Conservation (phyloP, 2,888 invertebrate species). For the Onchidella celtica region DNA sequence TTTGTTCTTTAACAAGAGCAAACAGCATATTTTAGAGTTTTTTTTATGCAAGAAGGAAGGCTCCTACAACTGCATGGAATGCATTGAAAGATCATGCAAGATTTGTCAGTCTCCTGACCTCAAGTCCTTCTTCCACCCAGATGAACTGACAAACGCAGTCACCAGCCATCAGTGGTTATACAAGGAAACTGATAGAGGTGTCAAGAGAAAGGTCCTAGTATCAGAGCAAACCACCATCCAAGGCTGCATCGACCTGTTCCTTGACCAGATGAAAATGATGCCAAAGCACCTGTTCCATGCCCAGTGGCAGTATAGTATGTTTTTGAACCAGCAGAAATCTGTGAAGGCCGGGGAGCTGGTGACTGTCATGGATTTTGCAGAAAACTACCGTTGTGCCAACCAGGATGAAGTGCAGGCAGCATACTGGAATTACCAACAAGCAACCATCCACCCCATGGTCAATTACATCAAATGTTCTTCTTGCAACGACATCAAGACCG, state of each 20-base stretch:
- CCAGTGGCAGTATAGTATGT: not conserved
- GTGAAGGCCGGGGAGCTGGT: not conserved
- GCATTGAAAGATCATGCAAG: not conserved
- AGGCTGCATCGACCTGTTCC: not conserved
- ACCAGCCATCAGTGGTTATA: not conserved
- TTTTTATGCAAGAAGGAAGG: conserved; percentile 4
- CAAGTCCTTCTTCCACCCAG: not conserved
- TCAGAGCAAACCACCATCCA: not conserved
- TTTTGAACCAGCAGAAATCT: not conserved
- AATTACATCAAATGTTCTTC: not conserved
- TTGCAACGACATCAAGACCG: not conserved
- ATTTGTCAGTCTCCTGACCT: not conserved
- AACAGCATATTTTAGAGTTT: not conserved
- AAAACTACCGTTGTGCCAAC: not conserved
- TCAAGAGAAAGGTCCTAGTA: not conserved
- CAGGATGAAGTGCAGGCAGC: not conserved
- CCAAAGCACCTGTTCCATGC: conserved; percentile 4
- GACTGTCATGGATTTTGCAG: not conserved
- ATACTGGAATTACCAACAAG: not conserved
- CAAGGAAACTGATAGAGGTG: not conserved
- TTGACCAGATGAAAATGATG: not conserved
- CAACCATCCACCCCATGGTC: conserved; percentile 8
- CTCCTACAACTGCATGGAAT: not conserved
- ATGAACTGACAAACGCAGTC: not conserved
- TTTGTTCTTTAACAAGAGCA: not conserved